Evolutionary conservation across 2,113 vertebrate species (phyloP).

Genomic region (Oenanthe oenanthe): DNA sequence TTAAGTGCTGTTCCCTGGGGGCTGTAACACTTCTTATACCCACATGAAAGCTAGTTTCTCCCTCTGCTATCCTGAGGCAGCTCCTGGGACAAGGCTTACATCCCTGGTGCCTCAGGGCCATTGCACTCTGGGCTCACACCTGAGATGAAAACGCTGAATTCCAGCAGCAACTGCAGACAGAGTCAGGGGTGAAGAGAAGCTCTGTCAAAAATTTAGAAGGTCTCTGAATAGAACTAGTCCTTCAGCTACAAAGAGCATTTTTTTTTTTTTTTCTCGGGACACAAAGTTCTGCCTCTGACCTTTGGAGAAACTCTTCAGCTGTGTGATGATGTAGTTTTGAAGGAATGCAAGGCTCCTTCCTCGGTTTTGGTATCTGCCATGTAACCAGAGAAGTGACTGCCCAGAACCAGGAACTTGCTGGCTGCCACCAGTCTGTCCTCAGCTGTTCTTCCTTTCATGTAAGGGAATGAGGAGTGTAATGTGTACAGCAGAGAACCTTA

Average conservation of each 20-base stretch:
- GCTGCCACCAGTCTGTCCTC: background rate
- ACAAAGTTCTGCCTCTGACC: background rate
- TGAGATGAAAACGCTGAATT: background rate
- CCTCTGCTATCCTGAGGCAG: background rate
- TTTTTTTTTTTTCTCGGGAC: background rate
- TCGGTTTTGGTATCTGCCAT: background rate
- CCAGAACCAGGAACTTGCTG: background rate
- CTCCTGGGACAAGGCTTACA: background rate
- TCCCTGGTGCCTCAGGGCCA: background rate
- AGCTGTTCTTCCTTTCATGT: constrained; percentile 19
- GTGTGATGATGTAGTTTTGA: background rate
- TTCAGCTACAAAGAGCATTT: background rate
- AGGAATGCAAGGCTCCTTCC: constrained; percentile 34
- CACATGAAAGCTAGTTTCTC: background rate
- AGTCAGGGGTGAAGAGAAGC: background rate
- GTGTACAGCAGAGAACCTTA: background rate
- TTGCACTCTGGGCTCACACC: background rate
- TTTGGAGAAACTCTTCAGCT: constrained; percentile 3
- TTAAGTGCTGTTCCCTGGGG: background rate
- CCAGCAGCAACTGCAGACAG: background rate
- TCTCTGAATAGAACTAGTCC: background rate
- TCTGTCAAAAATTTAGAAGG: background rate
- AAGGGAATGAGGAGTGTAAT: background rate
- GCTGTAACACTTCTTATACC: background rate
- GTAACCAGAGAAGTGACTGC: constrained; percentile 40